Evolutionary conservation across 1,140 invertebrate genomes (phyloP), one percentile per base, ranked within the genome.

Genomic region (Glomeris maerens): DNA sequence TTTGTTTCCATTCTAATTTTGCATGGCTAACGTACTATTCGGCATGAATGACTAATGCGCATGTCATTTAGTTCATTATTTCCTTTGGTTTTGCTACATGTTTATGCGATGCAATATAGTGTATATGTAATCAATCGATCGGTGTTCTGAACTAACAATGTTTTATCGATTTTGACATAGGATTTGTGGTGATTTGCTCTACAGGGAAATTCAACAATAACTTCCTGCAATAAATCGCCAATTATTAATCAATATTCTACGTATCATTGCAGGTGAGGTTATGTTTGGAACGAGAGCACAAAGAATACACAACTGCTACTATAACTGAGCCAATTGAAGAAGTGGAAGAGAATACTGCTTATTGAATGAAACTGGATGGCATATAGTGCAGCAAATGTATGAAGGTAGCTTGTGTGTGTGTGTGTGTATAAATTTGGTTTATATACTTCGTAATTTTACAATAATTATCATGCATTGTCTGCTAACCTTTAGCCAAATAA

Each of bases 291-390:
- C 4, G 44, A 4, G 48, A 52, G 25, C 17, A 36, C 23, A 17
- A 41, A 31, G 27, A 40, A 5, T 31, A 10, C 3, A 39, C 23
- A 22, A 40, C 38, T 31, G n/a, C 20, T 17, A 0, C 27, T 2
- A 39, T 52, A 44, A 17, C 51, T 14, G 52, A 53, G 27, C 23
- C 45, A 13, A 53, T 53, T 42, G 49, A 52, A 44, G 52, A 53
- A 52, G 49, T 31, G 4, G 52, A 53, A 21, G 48, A 53, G 26
- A 27, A 25, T 42, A 13, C 31, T 36, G 40, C 17, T 5, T 36
- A 13, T 36, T 36, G 10, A 36, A 36, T 36, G 31, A 36, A 17
- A 36, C 10, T 36, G 31, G 17, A 13, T 10, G 31, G 17, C 31
- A 17, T 10, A 13, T 36, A 13, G 17, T 10, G 17, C 17, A 13